A percentile compares a stretch with the other conserved stretches of the same genome.
These are phyloP conservation scores for Papilio demoleus DNA, from an alignment of 2,888 invertebrate genomes.

Conservation along the genomic window DNA sequence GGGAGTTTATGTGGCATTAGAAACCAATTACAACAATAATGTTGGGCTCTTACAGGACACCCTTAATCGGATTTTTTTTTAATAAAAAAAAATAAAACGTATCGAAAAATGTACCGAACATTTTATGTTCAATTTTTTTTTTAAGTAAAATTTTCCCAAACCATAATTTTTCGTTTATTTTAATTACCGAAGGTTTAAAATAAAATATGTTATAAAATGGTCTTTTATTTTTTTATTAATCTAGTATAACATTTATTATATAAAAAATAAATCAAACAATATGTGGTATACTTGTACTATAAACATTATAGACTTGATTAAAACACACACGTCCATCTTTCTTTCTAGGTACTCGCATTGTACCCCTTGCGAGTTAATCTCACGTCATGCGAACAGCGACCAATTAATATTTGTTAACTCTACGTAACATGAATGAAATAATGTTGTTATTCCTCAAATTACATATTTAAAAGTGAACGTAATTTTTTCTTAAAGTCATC, in stretches of 20 bases:
- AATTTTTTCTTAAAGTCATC: neutral
- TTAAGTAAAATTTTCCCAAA: neutral
- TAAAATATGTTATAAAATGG: too few relatives aligned
- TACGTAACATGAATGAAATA: neutral
- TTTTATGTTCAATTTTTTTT: neutral
- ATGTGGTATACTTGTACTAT: too few relatives aligned
- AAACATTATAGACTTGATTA: neutral
- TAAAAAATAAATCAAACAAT: too few relatives aligned
- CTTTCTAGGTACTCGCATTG: neutral
- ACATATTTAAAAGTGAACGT: neutral
- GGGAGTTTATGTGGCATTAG: conserved; percentile 83
- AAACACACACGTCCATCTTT: neutral
- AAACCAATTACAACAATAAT: conserved; percentile 83
- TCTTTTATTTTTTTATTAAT: too few relatives aligned
- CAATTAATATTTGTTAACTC: neutral
- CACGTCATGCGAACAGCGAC: neutral
- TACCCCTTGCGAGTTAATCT: neutral
- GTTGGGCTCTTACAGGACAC: conserved; percentile 54
- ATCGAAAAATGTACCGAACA: neutral
- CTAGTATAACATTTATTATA: too few relatives aligned
- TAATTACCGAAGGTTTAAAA: too few relatives aligned
- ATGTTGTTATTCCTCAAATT: neutral
- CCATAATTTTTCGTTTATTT: neutral
- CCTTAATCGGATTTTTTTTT: conserved; percentile 37
- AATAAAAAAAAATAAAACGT: conserved; percentile 11